Evolutionary conservation across 2,797 vertebrate genomes (phyloP).

Genomic region (Myiotriccus ornatus): DNA sequence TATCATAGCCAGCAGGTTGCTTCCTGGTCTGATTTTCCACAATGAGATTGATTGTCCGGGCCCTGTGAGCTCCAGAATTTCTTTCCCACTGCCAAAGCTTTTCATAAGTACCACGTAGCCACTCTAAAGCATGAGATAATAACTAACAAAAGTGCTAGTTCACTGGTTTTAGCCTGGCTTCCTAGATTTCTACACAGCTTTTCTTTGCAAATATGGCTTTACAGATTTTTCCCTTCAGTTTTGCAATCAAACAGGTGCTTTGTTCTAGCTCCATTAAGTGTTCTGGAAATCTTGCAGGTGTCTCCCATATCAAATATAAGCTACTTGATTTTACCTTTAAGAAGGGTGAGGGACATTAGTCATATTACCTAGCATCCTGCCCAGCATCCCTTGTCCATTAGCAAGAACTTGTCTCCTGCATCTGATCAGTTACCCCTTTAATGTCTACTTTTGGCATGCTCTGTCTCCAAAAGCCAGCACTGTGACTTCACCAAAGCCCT

Average conservation of each 20-base stretch:
- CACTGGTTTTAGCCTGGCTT: background rate
- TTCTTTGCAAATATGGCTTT: background rate
- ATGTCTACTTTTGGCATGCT: background rate
- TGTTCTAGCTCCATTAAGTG: background rate
- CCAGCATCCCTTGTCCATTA: rapidly evolving
- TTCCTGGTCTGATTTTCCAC: background rate
- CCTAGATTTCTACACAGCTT: background rate
- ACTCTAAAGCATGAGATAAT: background rate
- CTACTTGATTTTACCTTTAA: background rate
- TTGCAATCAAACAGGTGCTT: background rate
- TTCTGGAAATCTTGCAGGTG: background rate
- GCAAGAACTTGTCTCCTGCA: background rate
- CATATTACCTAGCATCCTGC: background rate
- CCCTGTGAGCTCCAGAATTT: background rate
- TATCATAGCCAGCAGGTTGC: background rate
- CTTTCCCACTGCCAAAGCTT: background rate
- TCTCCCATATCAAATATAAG: background rate
- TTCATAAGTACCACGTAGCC: background rate
- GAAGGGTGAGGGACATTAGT: no score
- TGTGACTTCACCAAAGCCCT: background rate
- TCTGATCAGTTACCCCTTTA: background rate
- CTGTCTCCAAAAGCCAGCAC: background rate
- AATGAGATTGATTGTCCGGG: background rate
- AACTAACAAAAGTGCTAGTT: background rate
- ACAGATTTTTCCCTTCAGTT: background rate